Conservation (phyloP, 2,797 vertebrate species). For the Rhinogobio ventralis region DNA sequence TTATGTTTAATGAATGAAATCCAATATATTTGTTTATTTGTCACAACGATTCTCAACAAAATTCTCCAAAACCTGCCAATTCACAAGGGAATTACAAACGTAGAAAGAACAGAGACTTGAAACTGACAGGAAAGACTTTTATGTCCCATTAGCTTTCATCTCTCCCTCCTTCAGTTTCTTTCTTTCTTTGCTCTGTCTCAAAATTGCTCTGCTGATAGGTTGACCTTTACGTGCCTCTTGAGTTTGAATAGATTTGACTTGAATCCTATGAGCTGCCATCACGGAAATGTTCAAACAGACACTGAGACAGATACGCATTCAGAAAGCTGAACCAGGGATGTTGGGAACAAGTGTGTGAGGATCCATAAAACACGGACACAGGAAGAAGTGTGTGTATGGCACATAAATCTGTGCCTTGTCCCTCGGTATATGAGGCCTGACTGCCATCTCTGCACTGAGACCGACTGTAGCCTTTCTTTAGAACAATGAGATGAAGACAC, state of each 20-base stretch:
- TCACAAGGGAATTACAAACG: conserved; percentile 29
- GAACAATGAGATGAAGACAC: not conserved
- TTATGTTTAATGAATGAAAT: not conserved
- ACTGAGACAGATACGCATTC: conserved; percentile 39
- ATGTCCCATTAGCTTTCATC: conserved; percentile 38
- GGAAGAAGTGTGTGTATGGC: not conserved
- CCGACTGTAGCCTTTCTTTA: not conserved
- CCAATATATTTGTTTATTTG: not conserved
- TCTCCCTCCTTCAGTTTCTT: not conserved
- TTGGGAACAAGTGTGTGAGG: not conserved
- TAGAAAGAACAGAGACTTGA: conserved; percentile 17
- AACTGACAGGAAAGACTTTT: conserved; percentile 20
- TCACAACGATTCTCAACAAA: conserved; percentile 10
- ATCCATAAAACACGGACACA: conserved; percentile 12
- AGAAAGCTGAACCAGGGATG: not conserved
- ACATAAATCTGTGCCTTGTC: not conserved
- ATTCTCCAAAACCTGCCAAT: conserved; percentile 11
- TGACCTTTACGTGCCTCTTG: conserved; percentile 58
- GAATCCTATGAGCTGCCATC: conserved; percentile 53
- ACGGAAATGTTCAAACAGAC: conserved; percentile 57
- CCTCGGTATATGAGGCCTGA: not conserved
- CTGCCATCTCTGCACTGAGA: not conserved
- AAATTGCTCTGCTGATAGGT: conserved; percentile 52
- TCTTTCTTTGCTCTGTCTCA: conserved; percentile 29
- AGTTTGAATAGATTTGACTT: conserved; percentile 62